Evolutionary conservation across 2,113 vertebrate species (phyloP), one percentile per base, ranked within the genome.

Genomic region (Myocastor coypus): DNA sequence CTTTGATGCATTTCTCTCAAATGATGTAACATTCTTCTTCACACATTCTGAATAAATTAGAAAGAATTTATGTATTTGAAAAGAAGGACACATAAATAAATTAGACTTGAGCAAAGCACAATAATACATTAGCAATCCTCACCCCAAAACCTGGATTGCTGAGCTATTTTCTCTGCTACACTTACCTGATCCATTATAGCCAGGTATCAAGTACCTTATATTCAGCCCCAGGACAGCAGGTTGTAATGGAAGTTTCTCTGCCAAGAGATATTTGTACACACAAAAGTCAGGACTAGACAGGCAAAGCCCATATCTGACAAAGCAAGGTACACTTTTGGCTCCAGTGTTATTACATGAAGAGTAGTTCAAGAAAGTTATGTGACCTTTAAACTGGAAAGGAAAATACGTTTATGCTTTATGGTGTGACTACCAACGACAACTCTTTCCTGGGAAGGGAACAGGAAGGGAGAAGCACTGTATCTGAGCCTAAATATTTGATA

Each of bases 351-450:
- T 85, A 52, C 52, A 85, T 91, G 71, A 11, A 94, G 96, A 87
- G 42, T n/a, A 89, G 63, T 57, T 91, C 40, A 89, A 94, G 64
- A 92, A 86, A 95, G 87, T 46, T 91, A 87, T 61, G 59, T 92
- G 87, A 96, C 92, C n/a, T 59, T 92, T 84, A 89, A 94, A 55
- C 92, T n/a, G 24, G 30, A 73, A 88, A 93, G n/a, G 22, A 80
- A 88, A 87, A 75, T 83, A 19, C 46, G 28, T 90, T 59, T 89
- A 69, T 34, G 52, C 22, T 87, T 80, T 80, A 55, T 69, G 37
- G 90, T 66, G 87, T 20, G 13, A 7, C 82, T 83, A 50, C 13
- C 28, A 73, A 6, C 7, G 28, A 9, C 17, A 30, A 42, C 82
- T 64, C 86, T 63, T 37, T 91, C 52, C 84, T 89, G 12, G 17